These are phyloP conservation scores for Oriolus oriolus DNA, from an alignment of 2,113 vertebrate species.

Conservation along the genomic window DNA sequence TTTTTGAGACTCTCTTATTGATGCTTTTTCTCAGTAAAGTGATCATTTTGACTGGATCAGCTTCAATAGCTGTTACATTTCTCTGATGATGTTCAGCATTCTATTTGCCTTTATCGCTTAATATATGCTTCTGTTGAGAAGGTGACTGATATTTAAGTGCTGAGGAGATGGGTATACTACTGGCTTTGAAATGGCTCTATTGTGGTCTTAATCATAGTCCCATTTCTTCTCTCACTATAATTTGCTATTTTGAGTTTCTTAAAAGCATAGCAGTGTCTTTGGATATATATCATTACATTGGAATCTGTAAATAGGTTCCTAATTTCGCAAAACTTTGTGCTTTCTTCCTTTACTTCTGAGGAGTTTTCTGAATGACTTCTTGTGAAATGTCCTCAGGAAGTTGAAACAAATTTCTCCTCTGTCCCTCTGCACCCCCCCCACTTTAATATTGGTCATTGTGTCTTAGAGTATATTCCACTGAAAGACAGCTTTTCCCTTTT, in stretches of 20 bases:
- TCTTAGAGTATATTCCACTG: background rate
- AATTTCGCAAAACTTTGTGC: background rate
- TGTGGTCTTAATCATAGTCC: background rate
- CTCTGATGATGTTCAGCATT: background rate
- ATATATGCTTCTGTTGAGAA: background rate
- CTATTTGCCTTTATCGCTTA: background rate
- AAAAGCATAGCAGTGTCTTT: background rate
- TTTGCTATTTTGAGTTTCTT: background rate
- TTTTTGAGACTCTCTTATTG: background rate
- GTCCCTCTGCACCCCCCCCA: fast-evolving
- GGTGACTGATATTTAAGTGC: background rate
- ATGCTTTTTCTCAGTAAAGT: background rate
- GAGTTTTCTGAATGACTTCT: background rate
- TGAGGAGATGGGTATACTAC: background rate
- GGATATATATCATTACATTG: fast-evolving
- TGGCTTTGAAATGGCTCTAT: background rate
- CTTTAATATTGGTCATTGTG: background rate
- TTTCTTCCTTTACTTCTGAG: background rate
- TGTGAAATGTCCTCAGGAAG: background rate
- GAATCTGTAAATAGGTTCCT: background rate
- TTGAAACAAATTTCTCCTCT: background rate
- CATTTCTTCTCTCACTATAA: background rate
- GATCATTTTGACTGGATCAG: background rate
- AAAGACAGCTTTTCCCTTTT: background rate
- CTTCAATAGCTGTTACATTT: background rate